These are phyloP conservation scores for Dryobotodes eremita DNA, from an alignment of 2,888 invertebrate genomes.

Conservation along the genomic window DNA sequence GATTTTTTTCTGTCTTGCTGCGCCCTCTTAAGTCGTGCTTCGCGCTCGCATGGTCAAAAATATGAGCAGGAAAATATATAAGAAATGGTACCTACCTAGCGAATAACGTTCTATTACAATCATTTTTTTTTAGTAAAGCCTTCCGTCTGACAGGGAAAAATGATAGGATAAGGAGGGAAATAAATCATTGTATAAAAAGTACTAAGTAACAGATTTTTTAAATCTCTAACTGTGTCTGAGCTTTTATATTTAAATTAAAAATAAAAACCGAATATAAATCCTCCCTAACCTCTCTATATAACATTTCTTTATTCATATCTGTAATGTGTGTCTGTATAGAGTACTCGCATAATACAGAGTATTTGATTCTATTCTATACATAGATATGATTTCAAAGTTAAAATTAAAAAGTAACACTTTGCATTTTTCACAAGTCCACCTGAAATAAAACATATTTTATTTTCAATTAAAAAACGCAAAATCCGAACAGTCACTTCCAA, in stretches of 20 bases:
- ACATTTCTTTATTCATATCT: neutral
- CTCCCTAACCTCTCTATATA: neutral
- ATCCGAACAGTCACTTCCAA: no score
- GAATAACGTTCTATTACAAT: neutral
- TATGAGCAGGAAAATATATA: conserved; percentile 4
- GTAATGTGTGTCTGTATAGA: neutral
- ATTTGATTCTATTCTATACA: no score
- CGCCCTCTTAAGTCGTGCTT: no score
- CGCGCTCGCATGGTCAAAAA: no score
- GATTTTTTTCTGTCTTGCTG: no score
- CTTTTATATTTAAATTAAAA: no score
- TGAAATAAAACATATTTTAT: neutral
- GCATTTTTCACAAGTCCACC: neutral
- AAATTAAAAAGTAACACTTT: neutral
- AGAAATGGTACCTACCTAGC: neutral
- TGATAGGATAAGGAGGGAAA: neutral
- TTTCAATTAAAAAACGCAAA: neutral
- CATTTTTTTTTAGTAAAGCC: neutral
- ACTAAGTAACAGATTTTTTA: neutral
- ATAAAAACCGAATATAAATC: neutral
- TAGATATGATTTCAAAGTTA: neutral
- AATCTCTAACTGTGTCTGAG: neutral
- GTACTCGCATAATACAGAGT: neutral
- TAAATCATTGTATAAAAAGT: neutral
- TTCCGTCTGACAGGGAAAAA: neutral